Base-by-base conservation (phyloP, 2,113 vertebrate genomes). In the Upupa epops region DNA sequence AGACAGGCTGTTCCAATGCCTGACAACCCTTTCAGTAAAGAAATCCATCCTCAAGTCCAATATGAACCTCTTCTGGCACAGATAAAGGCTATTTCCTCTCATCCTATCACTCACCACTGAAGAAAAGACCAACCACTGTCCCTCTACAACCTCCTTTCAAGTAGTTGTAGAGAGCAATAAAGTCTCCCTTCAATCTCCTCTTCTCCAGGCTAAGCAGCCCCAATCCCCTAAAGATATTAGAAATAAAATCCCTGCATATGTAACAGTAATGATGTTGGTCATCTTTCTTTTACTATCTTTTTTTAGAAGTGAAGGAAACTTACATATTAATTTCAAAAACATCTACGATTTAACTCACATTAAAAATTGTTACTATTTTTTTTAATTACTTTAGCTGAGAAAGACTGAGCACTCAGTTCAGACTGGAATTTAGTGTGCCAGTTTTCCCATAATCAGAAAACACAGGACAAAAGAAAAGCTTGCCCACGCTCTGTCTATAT, bases 301-400 rank as follows among this genome's bases (percentile, higher is more conserved):
- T 88, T 81, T 79, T 75, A 78, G 93, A 92, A 86, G 70, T 60
- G 24, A 88, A 71, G 56, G 40, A 88, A 92, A 94, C 92, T 92
- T 82, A 68, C 86, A 90, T 88, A 56, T 9, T 29, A 82, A 82
- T 25, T 83, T 79, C 32, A 78, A 94, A 93, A 74, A 5, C 0
- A 0, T 48, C 86, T 70, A 66, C 78, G 36, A 55, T 61, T 78
- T 66, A 92, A 78, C 85, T 78, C 87, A 94, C 89, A 93, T 88
- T 58, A 85, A 83, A 86, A 94, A 92, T 80, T 55, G 73, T 88
- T 55, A 95, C 86, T 94, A 55, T 79, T 70, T 83, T 88, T 87
- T 36, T 19, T 13, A 80, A 90, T 51, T 94, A 15, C 91, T 64
- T 91, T 15, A 89, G 15, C 69, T 34, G 26, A 83, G 34, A 29